A percentile compares a stretch with the other conserved stretches of the same genome.
These are phyloP conservation scores for Bufo bufo DNA, from an alignment of 2,113 vertebrate genomes.

Conservation along the genomic window DNA sequence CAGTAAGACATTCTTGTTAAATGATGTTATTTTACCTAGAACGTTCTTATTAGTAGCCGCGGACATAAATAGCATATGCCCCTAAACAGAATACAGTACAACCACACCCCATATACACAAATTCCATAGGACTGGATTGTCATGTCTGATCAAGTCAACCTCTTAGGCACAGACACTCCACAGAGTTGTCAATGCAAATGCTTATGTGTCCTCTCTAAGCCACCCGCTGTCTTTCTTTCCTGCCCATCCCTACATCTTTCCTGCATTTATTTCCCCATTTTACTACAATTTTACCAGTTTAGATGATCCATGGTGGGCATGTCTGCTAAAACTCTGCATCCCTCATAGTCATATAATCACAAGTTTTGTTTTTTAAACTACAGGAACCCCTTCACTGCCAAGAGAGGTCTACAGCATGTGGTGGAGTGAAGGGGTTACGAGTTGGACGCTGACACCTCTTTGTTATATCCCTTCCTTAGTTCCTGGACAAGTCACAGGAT, in stretches of 20 bases:
- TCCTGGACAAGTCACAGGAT: conserved; percentile 95
- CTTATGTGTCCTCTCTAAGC: not conserved
- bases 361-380: not conserved
- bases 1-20: not conserved
- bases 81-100: not conserved
- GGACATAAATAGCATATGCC: not conserved
- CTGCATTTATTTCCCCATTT: conserved; percentile 30
- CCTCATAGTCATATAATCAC: conserved; percentile 10
- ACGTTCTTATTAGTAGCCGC: not conserved
- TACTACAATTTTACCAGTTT: not conserved
- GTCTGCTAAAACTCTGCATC: conserved; percentile 25
- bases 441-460: not conserved
- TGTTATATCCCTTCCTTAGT: conserved; percentile 73
- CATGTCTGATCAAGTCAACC: not conserved
- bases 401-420: not conserved
- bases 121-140: not conserved
- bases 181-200: not conserved
- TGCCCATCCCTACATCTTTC: conserved; percentile 6
- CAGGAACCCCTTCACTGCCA: conserved; percentile 40
- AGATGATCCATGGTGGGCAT: not conserved
- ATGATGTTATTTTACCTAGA: not conserved
- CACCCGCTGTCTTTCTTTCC: not conserved
- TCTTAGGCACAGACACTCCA: not conserved
- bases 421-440: conserved; percentile 30
- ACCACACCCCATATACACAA: not conserved